Evolutionary conservation across 2,113 vertebrate genomes (phyloP), one percentile per base, ranked within the genome.

Genomic region (Zapornia atra): DNA sequence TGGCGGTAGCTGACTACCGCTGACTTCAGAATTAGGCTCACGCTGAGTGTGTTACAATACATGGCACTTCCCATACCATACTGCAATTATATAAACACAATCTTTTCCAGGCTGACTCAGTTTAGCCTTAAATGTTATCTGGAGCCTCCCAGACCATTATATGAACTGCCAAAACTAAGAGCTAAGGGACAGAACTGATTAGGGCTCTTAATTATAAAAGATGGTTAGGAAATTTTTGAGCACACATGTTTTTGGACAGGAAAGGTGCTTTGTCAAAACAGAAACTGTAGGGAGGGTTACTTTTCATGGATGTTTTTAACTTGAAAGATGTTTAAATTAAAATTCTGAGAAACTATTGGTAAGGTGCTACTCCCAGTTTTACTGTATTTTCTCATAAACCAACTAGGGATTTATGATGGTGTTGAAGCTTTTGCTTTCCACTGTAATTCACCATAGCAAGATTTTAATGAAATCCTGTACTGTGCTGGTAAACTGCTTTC

Each of bases 61-160:
- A 75, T 50, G 78, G 57, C 81, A 87, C 77, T 96, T 96, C 65
- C 93, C 91, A 92, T 91, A 92, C 77, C 77, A 82, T 85, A 71
- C 75, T 86, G 86, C 91, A 95, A 94, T 96, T 95, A 93, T 9
- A 82, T 72, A 86, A 94, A 93, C 77, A 51, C 60, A 93, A 76
- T 84, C 86, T 93, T 78, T 92, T 88, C 90, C 77, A 94, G 36
- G 57, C 50, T 96, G 96, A 97, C 80, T 96, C 94, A 92, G 72
- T 91, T 56, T 59, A 92, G 56, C 80, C 69, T 72, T 94, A 89
- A 94, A 96, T 95, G 93, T 96, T 97, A 96, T 95, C 96, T 96
- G 86, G 78, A 76, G 78, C 90, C 90, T 96, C 92, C 95, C 90
- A 93, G 88, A 68, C 61, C 88, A 96, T 87, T 87, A 91, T 36